These are phyloP conservation scores for Lamprotornis superbus DNA, from an alignment of 2,113 vertebrate species.

Conservation along the genomic window DNA sequence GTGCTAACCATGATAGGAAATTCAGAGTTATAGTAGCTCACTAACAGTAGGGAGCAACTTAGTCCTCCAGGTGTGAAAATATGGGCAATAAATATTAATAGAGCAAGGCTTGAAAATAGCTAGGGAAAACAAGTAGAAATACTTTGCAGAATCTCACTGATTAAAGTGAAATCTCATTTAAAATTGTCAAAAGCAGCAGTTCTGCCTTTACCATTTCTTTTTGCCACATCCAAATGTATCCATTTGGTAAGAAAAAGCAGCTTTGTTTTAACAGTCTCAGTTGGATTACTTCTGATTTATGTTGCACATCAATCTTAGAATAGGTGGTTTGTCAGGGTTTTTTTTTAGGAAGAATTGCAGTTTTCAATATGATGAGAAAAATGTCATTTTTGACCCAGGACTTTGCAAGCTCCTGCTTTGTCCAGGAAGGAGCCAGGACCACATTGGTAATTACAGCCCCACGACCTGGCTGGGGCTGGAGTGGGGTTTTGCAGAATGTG, in stretches of 20 bases:
- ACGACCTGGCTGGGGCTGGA: not conserved
- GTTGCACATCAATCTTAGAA: not conserved
- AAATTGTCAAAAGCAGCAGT: not conserved
- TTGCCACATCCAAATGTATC: not conserved
- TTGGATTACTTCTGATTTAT: not conserved
- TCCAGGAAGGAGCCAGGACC: not conserved
- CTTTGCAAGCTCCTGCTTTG: not conserved
- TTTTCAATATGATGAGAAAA: not conserved
- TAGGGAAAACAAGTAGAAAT: not conserved
- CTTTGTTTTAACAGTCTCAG: not conserved
- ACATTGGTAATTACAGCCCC: not conserved
- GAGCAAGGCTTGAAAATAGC: not conserved
- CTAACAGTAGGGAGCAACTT: not conserved
- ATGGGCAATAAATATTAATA: not conserved
- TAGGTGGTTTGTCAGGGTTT: not conserved
- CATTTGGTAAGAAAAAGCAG: not conserved
- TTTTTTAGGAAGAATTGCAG: not conserved
- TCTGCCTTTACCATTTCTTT: not conserved
- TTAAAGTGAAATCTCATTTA: conserved; percentile 13
- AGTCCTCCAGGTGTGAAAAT: not conserved
- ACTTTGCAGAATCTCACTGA: not conserved
- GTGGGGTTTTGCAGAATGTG: not conserved
- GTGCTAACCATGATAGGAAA: not conserved
- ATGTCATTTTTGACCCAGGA: not conserved
- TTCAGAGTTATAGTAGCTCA: not conserved